Conservation (phyloP, 2,113 vertebrate species). For the Periophthalmodon schlosseri region DNA sequence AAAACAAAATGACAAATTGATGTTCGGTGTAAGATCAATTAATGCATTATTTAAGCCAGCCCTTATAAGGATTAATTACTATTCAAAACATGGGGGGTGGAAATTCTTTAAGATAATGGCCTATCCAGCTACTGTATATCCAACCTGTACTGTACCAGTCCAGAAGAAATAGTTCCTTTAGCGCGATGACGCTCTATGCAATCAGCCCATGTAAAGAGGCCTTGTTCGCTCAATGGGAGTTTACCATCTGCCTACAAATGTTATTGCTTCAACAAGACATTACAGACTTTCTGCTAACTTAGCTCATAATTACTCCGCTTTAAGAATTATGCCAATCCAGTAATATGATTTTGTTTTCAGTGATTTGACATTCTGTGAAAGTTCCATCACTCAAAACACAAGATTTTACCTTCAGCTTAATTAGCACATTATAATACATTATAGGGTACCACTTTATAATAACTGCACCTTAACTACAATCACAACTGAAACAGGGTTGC, state of each 20-base stretch:
- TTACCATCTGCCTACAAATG: constrained; percentile 39
- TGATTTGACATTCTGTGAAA: constrained; percentile 35
- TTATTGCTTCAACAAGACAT: background rate
- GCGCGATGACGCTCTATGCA: constrained; percentile 63
- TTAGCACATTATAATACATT: background rate
- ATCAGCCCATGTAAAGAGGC: constrained; percentile 55
- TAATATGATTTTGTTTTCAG: constrained; percentile 11
- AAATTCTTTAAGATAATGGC: too few species aligned
- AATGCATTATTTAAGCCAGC: too few species aligned
- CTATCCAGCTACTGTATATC: background rate
- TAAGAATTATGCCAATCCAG: background rate
- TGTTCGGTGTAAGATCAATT: too few species aligned
- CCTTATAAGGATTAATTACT: background rate
- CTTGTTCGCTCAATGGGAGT: constrained; percentile 51
- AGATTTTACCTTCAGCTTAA: constrained; percentile 15
- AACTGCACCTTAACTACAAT: too few species aligned
- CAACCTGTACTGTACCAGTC: constrained; percentile 1
- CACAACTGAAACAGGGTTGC: too few species aligned
- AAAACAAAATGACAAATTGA: too few species aligned
- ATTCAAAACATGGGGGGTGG: background rate
- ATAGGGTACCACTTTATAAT: too few species aligned
- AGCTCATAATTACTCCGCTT: background rate
- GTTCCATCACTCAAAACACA: constrained; percentile 16
- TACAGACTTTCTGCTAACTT: background rate
- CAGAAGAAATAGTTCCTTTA: constrained; percentile 28